Base-by-base conservation (phyloP, 2,797 vertebrate genomes). In the Aplochiton taeniatus region DNA sequence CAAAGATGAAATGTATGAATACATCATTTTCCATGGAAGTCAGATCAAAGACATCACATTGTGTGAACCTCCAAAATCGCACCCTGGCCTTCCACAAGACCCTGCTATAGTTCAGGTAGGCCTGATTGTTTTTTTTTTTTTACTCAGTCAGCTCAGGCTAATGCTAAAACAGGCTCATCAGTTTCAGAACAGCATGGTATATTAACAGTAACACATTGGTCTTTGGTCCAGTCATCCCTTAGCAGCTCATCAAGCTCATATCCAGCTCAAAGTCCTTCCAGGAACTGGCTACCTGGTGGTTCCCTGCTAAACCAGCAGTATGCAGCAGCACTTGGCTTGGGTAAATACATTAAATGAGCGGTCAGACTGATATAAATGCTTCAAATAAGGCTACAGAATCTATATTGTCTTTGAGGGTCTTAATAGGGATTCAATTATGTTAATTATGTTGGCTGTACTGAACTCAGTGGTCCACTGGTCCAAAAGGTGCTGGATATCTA, bases 1-100 rank as follows among this genome's bases (percentile, higher is more conserved):
- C 0, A 93, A 95, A 76, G 94, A 98, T 76, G 95, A 98, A 19
- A 83, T 98, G 50, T 98, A 95, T 14, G 98, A 99, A 70, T 99
- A 97, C 78, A 99, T 99, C 62, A 98, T 98, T 64, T 99, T 99
- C 82, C 88, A 96, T 49, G 97, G 97, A 55, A 98, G 94, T 73
- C 97, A 99, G 75, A 98, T 99, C 78, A 98, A 96, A 79, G 97
- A 98, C 61, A 95, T 99, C 17, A 91, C 94, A 0, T 90, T 98
- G 31, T 97, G 96, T 77, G 98, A 99, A 69, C 90, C 94, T 69
- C 95, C 94, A 0, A 95, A 94, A 79, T 90, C 94, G 44, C 93
- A 94, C 63, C 94, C 94, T 69, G 84, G 94, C n/a, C 88, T 98
- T 6, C 96, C 95, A 11, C 93, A 94, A 57, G 98, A 99, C 76